Evolutionary conservation across 2,113 vertebrate genomes (phyloP), one percentile per base, ranked within the genome.

Genomic region (Coturnix japonica): DNA sequence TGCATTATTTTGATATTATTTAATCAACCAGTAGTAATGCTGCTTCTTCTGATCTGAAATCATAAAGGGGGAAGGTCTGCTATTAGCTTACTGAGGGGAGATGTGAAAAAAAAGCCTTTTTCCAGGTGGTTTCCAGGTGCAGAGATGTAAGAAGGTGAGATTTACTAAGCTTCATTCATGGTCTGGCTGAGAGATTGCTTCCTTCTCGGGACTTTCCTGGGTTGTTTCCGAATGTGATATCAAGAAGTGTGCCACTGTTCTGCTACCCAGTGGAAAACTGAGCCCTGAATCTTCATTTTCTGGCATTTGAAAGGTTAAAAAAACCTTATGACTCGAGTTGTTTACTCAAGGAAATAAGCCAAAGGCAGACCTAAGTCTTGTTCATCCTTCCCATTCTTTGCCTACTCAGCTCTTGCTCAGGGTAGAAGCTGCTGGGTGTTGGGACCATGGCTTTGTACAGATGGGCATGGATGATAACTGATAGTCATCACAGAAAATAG

Each of bases 161-260:
- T 87, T 79, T 72, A 13, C 13, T 28, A 39, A 56, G 7, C 39
- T 79, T 63, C 30, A 53, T 63, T 9, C 2, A 9, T 4, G 26
- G 7, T 17, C 13, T 81, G 47, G 2, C n/a, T 84, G 47, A 26
- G 7, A 3, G 35, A 69, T 33, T 82, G 37, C 26, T 49, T 80
- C 49, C 13, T 67, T 46, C 53, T 90, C 63, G 2, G 8, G 0
- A 54, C 12, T 66, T 81, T 37, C 46, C 43, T 0, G 0, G 37
- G 31, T 30, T 35, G 14, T 53, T 85, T 65, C 64, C 49, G 37
- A 85, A 65, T 0, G 0, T 0, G 17, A 13, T 31, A 21, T 21
- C 4, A 26, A 54, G 69, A 74, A 26, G 3, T 3, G 22, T 7
- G 5, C 56, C 12, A 46, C n/a, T 44, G 1, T 77, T 81, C 60